Percentiles rank a stretch among this genome's conserved stretches.
Conservation (phyloP, 2,797 vertebrate species). For the Sciurus vulgaris region DNA sequence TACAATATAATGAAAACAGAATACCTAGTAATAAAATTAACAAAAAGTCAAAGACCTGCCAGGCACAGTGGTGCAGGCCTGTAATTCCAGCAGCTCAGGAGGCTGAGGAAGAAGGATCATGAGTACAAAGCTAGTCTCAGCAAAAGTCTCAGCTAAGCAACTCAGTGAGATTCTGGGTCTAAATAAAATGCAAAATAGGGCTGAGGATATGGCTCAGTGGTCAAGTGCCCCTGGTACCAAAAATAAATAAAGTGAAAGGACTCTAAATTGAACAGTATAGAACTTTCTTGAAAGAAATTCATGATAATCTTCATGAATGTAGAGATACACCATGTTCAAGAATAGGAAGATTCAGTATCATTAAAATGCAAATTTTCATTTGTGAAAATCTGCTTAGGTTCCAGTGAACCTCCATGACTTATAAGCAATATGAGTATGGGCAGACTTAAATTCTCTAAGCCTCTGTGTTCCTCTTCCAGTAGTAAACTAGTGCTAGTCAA, state of each 20-base stretch:
- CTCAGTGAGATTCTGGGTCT: too few relatives aligned
- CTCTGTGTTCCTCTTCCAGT: not conserved
- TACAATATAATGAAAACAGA: not conserved
- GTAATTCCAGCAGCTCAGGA: too few relatives aligned
- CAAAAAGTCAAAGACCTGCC: not conserved
- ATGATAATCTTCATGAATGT: not conserved
- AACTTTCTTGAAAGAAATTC: conserved; percentile 18
- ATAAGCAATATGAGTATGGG: not conserved
- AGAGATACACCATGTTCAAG: not conserved
- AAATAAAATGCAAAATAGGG: too few relatives aligned
- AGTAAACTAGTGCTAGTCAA: not conserved
- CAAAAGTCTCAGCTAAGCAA: too few relatives aligned
- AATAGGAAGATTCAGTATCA: not conserved
- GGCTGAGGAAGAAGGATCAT: too few relatives aligned
- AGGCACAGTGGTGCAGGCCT: too few relatives aligned
- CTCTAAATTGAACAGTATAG: conserved; percentile 22
- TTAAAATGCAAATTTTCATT: not conserved
- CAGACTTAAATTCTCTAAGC: not conserved
- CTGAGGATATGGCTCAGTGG: too few relatives aligned
- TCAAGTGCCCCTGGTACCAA: too few relatives aligned
- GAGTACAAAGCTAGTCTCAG: too few relatives aligned
- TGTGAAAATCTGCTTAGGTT: not conserved
- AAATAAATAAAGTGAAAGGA: not conserved
- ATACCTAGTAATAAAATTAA: not conserved
- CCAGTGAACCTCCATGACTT: not conserved